Percentiles rank a stretch among this genome's conserved stretches.
These are phyloP conservation scores for Sterrhoptilus dennistouni DNA, from an alignment of 2,113 vertebrate genomes.

Conservation along the genomic window DNA sequence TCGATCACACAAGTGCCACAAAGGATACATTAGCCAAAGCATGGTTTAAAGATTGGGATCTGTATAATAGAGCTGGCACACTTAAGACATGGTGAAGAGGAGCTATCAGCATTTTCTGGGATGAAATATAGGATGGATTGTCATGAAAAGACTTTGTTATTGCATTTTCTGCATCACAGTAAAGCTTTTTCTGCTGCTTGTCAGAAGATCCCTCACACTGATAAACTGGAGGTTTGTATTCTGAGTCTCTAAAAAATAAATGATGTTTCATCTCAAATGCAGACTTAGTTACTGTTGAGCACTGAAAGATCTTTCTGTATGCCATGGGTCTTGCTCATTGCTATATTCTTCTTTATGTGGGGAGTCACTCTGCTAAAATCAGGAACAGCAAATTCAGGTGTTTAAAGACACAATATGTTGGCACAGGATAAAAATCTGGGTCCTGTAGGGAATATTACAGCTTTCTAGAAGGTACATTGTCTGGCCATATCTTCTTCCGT, in stretches of 20 bases:
- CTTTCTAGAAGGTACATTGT: background rate
- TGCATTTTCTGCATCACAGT: background rate
- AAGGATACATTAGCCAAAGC: background rate
- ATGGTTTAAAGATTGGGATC: background rate
- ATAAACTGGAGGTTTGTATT: background rate
- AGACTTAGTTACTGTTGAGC: background rate
- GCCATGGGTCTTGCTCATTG: background rate
- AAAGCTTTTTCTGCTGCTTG: background rate
- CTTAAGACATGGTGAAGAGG: background rate
- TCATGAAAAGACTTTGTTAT: background rate
- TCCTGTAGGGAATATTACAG: background rate
- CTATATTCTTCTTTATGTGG: background rate
- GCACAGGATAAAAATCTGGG: background rate
- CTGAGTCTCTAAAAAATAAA: background rate
- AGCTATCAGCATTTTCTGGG: background rate
- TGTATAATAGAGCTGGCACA: background rate
- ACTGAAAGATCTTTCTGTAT: background rate
- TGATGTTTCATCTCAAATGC: background rate
- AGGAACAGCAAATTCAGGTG: background rate
- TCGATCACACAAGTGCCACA: background rate
- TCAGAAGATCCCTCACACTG: background rate
- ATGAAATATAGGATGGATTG: background rate
- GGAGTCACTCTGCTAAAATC: background rate
- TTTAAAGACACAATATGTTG: background rate
- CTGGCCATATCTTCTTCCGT: accelerated